phyloP scores from a whole-genome alignment of 2,113 vertebrate genomes.

The Anseranas semipalmata region DNA sequence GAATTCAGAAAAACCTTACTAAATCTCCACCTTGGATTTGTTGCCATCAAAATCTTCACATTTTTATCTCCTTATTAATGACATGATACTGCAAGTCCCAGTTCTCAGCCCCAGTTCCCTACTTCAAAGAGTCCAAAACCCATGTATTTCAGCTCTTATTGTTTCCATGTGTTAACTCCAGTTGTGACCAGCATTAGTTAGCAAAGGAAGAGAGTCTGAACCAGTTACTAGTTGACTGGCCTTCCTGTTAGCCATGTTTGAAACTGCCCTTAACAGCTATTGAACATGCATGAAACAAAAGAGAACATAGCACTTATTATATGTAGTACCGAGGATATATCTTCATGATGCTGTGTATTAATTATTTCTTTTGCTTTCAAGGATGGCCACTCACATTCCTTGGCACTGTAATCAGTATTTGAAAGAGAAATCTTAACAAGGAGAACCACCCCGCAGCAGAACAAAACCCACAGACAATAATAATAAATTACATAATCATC shows the following conservation, averaged over 20 bases:
- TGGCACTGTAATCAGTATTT: neutral
- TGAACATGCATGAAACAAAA: neutral
- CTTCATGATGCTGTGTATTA: neutral
- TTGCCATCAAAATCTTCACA: neutral
- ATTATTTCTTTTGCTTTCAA: neutral
- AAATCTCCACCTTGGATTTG: neutral
- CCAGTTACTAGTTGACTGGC: neutral
- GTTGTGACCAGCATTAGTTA: neutral
- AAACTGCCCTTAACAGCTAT: neutral
- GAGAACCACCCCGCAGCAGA: neutral
- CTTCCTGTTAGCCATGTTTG: neutral
- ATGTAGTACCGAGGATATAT: neutral
- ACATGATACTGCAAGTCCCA: neutral
- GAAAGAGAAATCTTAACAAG: neutral
- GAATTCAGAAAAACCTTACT: neutral
- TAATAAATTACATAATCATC: conserved; percentile 47
- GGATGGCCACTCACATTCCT: neutral
- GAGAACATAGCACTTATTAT: neutral
- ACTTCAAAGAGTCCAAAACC: neutral
- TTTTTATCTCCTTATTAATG: neutral
- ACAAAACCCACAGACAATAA: conserved; percentile 29
- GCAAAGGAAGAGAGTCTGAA: neutral
- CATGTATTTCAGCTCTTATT: neutral
- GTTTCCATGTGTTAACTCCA: neutral
- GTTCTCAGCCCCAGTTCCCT: neutral